phyloP scores from a whole-genome alignment of 2,113 vertebrate genomes.

The Campylomormyrus numenius region DNA sequence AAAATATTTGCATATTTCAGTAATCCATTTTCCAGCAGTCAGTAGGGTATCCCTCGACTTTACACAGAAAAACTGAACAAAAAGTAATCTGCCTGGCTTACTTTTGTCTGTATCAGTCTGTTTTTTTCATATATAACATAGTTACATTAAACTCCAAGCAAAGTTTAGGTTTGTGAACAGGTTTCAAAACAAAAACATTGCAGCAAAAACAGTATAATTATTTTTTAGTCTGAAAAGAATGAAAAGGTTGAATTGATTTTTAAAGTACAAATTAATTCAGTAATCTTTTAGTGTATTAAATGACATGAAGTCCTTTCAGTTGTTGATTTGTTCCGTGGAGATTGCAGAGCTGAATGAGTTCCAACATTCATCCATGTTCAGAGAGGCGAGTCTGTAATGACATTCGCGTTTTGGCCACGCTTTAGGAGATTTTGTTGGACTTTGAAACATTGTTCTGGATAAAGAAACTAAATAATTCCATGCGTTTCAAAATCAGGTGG shows the following conservation, averaged over 20 bases:
- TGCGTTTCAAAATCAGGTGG: neutral
- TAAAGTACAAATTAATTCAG: neutral
- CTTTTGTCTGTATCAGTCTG: neutral
- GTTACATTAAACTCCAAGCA: neutral
- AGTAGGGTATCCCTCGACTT: neutral
- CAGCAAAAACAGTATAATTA: neutral
- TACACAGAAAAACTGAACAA: neutral
- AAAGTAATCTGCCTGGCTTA: neutral
- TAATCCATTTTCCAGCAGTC: neutral
- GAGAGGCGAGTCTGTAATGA: neutral
- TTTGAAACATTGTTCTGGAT: conserved; percentile 7
- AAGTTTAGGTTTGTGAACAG: neutral
- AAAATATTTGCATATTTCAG: neutral
- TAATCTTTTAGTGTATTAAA: neutral
- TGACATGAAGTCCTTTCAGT: neutral
- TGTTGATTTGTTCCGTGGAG: neutral
- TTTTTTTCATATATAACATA: neutral
- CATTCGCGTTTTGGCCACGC: neutral
- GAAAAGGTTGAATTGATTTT: neutral
- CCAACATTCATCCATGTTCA: neutral
- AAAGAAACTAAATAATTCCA: neutral
- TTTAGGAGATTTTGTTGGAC: neutral
- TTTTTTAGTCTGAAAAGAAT: neutral
- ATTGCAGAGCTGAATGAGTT: neutral
- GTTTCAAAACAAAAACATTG: neutral